Percentiles rank a stretch among this genome's conserved stretches.
phyloP scores from a whole-genome alignment of 1,140 invertebrate genomes.

The Temnothorax curvispinosus region DNA sequence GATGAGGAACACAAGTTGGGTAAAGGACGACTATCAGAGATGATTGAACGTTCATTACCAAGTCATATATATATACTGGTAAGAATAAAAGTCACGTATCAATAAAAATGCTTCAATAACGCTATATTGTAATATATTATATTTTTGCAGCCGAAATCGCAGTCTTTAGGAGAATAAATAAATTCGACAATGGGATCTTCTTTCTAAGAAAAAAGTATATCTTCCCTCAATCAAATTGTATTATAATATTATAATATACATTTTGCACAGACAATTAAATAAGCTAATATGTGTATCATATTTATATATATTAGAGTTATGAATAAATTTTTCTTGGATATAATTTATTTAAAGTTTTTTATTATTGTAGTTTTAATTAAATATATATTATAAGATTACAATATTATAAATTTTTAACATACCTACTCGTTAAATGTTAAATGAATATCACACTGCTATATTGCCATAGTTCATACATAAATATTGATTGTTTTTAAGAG shows the following conservation, averaged over 20 bases:
- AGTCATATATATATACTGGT: constrained; percentile 89
- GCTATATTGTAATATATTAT: constrained; percentile 20
- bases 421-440: neutral
- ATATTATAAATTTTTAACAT: neutral
- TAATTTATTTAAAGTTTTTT: constrained; percentile 65
- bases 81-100: constrained; percentile 60
- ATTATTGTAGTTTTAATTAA: constrained; percentile 19
- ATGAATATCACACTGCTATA: neutral
- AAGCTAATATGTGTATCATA: constrained; percentile 41
- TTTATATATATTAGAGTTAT: constrained; percentile 43
- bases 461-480: neutral
- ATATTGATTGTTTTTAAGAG: constrained; percentile 53
- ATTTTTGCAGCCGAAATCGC: constrained; percentile 80
- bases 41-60: constrained; percentile 87
- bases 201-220: neutral
- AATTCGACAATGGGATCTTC: neutral
- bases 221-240: constrained; percentile 54
- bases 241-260: constrained; percentile 25
- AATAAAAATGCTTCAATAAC: neutral
- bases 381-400: neutral
- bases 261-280: constrained; percentile 53
- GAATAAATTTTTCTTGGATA: constrained; percentile 44
- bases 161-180: constrained; percentile 73
- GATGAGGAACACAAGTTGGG: constrained; percentile 83
- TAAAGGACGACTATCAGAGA: constrained; percentile 83